A percentile compares a stretch with the other conserved stretches of the same genome.
Evolutionary conservation across 2,797 vertebrate genomes (phyloP).

Genomic region (Onychomys torridus): DNA sequence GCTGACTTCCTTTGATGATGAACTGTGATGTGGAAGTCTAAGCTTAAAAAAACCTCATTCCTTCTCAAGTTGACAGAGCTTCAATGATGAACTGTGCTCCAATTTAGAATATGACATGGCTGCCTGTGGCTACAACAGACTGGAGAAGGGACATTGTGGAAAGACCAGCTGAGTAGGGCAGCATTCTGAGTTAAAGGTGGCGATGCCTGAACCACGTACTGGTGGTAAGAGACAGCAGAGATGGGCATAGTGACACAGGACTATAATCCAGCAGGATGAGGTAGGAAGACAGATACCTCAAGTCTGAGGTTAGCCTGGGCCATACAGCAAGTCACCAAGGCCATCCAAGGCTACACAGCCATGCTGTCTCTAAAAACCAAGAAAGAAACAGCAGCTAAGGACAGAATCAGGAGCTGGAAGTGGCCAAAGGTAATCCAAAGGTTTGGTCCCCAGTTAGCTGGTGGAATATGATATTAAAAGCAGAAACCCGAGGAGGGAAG

Average conservation of each 20-base stretch:
- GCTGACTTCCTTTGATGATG: not conserved
- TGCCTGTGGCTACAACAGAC: not conserved
- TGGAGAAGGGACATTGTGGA: slow-evolving; percentile 2
- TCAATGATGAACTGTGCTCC: not conserved
- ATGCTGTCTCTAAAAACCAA: not conserved
- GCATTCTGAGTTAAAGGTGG: not conserved
- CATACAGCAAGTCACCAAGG: not conserved
- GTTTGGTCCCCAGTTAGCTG: not conserved
- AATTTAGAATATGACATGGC: not conserved
- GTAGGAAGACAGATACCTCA: not conserved
- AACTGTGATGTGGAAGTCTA: not conserved
- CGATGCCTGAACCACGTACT: not conserved
- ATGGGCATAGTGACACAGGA: not conserved
- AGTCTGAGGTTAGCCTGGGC: not conserved
- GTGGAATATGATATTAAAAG: not conserved
- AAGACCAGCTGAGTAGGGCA: not conserved
- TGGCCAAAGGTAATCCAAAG: not conserved
- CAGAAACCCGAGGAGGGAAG: not conserved
- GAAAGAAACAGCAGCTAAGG: not conserved
- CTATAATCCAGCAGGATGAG: not conserved
- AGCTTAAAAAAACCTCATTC: not conserved
- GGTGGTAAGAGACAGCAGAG: not conserved
- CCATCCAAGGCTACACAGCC: not conserved
- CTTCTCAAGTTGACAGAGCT: not conserved
- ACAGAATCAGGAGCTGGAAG: no score